Base-by-base conservation (phyloP, 2,888 invertebrate genomes). In the Druceiella hillmani region DNA sequence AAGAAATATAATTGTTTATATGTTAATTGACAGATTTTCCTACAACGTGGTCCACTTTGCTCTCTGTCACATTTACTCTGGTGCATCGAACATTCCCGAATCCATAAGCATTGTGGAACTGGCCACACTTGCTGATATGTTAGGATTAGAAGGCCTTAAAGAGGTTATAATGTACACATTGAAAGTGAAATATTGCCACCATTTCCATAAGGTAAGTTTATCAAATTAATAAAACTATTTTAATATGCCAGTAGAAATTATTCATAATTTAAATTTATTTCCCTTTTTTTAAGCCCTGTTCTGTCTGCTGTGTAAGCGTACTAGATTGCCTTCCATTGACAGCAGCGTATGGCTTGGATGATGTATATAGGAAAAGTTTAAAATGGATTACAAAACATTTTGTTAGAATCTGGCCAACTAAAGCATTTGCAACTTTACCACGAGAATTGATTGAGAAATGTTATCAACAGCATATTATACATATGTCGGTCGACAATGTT, bases 41-140 rank as follows among this genome's bases (percentile, higher is more conserved):
- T 88, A 83, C 55, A 83, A 81, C 45, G 83, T 87, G 2, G 90
- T 93, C 3, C 87, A 92, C 62, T 94, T 94, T 66, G 86, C 91
- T 0, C 64, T 97, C 41, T 87, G 91, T 52, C 94, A 94, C 59
- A 88, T 97, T 47, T 97, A 97, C 57, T 93, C 94, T 41, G 95
- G 95, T 2, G 83, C 89, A 16, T 86, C 88, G 22, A 83, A 86
- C 51, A 85, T 95, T 37, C 91, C 92, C 1, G 88, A 88, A 51
- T 81, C 84, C 2, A 84, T 92, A 46, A 87, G 85, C 58, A 78
- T 93, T 31, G 83, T 88, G 41, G 92, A 93, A 59, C 61, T 94
- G 46, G 86, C 93, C 0, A 87, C 90, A 0, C 62, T 94, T 36
- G 87, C 93, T 0, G 93, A 94, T 61, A 85, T 93, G 79, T 67